Evolutionary conservation across 1,140 invertebrate genomes (phyloP), one percentile per base, ranked within the genome.

Genomic region (Diploscapter pachys): DNA sequence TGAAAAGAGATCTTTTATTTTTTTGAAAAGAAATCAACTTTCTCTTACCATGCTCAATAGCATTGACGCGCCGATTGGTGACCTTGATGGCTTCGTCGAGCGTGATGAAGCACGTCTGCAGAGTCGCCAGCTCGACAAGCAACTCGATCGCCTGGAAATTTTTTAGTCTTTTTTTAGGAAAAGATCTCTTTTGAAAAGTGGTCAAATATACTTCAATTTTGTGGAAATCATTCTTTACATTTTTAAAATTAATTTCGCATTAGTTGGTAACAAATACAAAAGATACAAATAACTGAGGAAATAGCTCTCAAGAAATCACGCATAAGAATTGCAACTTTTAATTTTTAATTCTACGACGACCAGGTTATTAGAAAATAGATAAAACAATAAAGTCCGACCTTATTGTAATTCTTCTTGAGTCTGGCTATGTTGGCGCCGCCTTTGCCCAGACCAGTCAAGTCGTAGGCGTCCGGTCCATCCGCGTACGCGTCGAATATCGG

Each of bases 41-140:
- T 31, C 63, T 83, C 87, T 87, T 86, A 94, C 93, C 95, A 86
- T 99, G 95, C 87, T 99, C 96, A 87, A 99, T 98, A 82, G 97
- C 97, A 88, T 99, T 99, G 11, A 99, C 97, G 91, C 97, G 91
- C 80, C 97, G 90, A 86, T 98, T 98, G 5, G 95, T 98, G 63
- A 95, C 91, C 88, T 98, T 98, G 80, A 98, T 98, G 51, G 96
- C 95, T 87, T 97, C 94, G 88, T 98, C 95, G 59, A 98, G 87
- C 61, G 94, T 96, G 4, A 98, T 93, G 86, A 98, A 98, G 57
- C 94, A 96, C 2, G 95, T 97, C 87, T 98, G 95, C 63, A 98
- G 87, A 8, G 95, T 97, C 8, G 95, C 95, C 81, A 98, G 87
- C 84, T 96, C 93, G 3, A 98, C 94, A 56, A 98, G 88, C 4